phyloP scores from a whole-genome alignment of 2,888 invertebrate genomes.

The Magallana nippona region DNA sequence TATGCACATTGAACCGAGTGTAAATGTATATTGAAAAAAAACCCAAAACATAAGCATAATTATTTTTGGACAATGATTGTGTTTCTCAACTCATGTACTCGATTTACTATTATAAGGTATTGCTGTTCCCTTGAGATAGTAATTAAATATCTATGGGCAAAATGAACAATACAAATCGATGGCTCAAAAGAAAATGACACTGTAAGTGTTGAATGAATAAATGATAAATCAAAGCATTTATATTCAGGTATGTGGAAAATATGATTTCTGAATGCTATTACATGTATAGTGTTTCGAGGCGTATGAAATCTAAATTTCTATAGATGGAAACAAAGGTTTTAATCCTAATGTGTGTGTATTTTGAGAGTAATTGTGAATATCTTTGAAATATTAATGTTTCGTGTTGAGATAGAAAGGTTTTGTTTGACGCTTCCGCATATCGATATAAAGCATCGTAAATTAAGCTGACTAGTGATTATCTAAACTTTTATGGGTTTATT shows the following conservation, averaged over 20 bases:
- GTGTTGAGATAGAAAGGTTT: too few relatives aligned
- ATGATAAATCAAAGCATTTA: constrained; percentile 22
- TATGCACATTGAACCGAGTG: too few relatives aligned
- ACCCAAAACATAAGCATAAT: neutral
- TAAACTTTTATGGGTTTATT: too few relatives aligned
- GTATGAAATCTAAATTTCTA: neutral
- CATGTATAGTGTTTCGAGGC: neutral
- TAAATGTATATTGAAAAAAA: too few relatives aligned
- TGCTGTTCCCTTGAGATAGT: neutral
- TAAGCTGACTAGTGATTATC: too few relatives aligned
- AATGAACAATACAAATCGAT: too few relatives aligned
- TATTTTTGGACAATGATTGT: neutral
- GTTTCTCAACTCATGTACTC: neutral
- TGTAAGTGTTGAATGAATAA: constrained; percentile 13
- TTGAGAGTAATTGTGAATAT: too few relatives aligned
- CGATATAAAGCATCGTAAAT: too few relatives aligned
- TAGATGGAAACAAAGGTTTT: neutral
- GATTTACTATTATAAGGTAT: neutral
- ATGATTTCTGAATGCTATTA: neutral
- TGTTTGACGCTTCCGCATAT: too few relatives aligned
- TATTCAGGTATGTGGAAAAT: neutral
- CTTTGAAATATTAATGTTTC: too few relatives aligned
- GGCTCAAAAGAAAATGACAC: neutral
- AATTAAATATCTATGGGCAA: neutral
- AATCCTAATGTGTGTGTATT: too few relatives aligned